These are phyloP conservation scores for Sapajus apella DNA, from an alignment of 2,113 vertebrate genomes.

Conservation along the genomic window DNA sequence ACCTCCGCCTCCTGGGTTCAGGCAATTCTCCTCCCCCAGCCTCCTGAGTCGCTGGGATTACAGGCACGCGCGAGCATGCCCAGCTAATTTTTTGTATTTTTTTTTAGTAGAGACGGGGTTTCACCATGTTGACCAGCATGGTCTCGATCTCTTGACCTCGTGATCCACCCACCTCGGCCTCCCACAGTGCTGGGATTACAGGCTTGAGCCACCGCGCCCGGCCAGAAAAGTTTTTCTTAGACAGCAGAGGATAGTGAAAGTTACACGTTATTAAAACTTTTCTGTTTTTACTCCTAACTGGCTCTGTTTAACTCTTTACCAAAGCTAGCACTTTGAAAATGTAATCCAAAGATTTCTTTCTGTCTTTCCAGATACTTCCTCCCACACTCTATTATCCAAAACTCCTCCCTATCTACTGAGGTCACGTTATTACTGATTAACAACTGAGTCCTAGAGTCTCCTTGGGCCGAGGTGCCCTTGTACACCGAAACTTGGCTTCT, in stretches of 20 bases:
- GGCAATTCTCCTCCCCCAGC: too few species aligned
- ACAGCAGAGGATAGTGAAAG: background rate
- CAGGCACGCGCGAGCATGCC: too few species aligned
- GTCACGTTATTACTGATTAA: background rate
- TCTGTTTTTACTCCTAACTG: background rate
- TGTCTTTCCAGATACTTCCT: background rate
- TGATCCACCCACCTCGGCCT: too few species aligned
- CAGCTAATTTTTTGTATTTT: too few species aligned
- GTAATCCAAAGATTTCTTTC: background rate
- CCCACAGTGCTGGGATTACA: too few species aligned
- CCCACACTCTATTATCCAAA: background rate
- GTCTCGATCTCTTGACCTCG: too few species aligned
- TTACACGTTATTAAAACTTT: background rate
- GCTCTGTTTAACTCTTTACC: conserved; percentile 18
- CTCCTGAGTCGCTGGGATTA: too few species aligned
- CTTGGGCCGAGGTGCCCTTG: background rate
- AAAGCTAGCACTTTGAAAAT: conserved; percentile 12
- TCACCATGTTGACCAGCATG: too few species aligned
- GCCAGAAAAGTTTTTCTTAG: background rate
- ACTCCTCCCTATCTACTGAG: background rate
- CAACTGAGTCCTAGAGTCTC: background rate
- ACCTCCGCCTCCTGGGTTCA: too few species aligned
- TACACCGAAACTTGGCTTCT: background rate
- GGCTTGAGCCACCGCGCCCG: too few species aligned
- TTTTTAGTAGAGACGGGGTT: too few species aligned